Evolutionary conservation across 2,888 invertebrate species (phyloP).

Genomic region (Oxycera nigricornis): DNA sequence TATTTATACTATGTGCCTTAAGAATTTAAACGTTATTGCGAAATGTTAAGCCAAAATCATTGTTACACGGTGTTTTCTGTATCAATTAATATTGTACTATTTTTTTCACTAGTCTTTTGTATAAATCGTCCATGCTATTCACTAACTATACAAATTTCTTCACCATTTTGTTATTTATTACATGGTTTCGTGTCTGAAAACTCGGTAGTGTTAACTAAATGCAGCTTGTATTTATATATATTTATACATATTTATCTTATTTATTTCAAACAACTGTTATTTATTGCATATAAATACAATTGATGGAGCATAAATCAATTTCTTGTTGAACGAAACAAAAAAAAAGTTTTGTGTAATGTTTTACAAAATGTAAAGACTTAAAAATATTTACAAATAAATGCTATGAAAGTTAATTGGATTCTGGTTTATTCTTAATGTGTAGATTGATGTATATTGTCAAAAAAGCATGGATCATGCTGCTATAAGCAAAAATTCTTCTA

Average conservation of each 20-base stretch:
- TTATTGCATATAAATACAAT: slow-evolving; percentile 1
- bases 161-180: background rate
- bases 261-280: slow-evolving; percentile 1
- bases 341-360: too few relatives aligned
- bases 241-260: slow-evolving; percentile 11
- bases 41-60: slow-evolving; percentile 13
- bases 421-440: background rate
- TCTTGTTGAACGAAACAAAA: too few relatives aligned
- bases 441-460: too few relatives aligned
- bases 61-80: too few relatives aligned
- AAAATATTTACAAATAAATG: slow-evolving; percentile 22
- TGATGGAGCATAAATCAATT: background rate
- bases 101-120: too few relatives aligned
- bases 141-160: too few relatives aligned
- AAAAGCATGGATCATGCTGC: too few relatives aligned
- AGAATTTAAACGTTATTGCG: slow-evolving; percentile 8
- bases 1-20: slow-evolving; percentile 14
- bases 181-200: too few relatives aligned
- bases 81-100: too few relatives aligned
- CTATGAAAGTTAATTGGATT: background rate
- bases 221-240: slow-evolving; percentile 5
- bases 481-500: too few relatives aligned
- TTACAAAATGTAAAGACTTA: slow-evolving; percentile 20
- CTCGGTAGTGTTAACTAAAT: background rate
- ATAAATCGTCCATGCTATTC: too few relatives aligned